These are phyloP conservation scores for Cromileptes altivelis DNA, from an alignment of 2,113 vertebrate species.

Conservation along the genomic window DNA sequence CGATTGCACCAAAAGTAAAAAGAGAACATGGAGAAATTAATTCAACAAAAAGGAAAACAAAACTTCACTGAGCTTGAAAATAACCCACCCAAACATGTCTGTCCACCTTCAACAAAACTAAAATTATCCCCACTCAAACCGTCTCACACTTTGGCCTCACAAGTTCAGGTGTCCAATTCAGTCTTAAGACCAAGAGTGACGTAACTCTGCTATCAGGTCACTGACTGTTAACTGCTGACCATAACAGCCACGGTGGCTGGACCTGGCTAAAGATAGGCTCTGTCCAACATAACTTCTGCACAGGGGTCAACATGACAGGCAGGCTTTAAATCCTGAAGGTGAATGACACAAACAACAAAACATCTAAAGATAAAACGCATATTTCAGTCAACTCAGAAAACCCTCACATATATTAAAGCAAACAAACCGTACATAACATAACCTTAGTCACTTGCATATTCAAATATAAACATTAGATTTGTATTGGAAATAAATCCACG, in stretches of 20 bases:
- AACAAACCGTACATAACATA: not conserved
- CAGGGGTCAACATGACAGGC: not conserved
- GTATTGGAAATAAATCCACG: conserved; percentile 67
- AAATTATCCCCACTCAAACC: not conserved
- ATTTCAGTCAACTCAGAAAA: not conserved
- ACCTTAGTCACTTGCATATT: no score
- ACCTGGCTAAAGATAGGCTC: conserved; percentile 1
- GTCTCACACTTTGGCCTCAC: not conserved
- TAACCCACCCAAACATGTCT: not conserved
- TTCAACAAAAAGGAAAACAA: not conserved
- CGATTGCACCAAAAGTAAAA: not conserved
- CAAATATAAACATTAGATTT: not conserved
- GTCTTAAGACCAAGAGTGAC: conserved; percentile 27
- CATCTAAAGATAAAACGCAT: not conserved
- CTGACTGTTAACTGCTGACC: not conserved
- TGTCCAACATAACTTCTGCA: not conserved
- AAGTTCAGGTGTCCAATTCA: not conserved
- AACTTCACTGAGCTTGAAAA: not conserved
- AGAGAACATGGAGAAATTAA: no score
- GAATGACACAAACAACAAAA: not conserved
- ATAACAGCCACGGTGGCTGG: not conserved
- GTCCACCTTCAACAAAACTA: not conserved
- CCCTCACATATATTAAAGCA: not conserved
- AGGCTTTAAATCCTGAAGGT: not conserved
- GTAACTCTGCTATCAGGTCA: conserved; percentile 2